These are phyloP conservation scores for Drosophila kikkawai DNA, from an alignment of 1,140 invertebrate species.

Conservation along the genomic window DNA sequence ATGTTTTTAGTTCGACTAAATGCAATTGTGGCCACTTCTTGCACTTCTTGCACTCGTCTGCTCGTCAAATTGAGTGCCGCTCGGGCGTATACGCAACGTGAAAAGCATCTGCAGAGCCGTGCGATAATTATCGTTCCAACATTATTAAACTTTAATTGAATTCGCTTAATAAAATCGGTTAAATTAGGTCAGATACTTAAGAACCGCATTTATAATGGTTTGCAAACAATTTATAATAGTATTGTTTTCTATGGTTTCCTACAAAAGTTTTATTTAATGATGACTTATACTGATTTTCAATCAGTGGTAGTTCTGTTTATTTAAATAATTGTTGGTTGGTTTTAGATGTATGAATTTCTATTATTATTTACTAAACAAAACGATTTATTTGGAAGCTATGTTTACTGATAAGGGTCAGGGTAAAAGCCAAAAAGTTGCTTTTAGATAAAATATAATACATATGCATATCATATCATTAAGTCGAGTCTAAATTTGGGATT, in stretches of 20 bases:
- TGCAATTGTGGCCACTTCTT: slow-evolving; percentile 50
- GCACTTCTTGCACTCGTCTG: slow-evolving; percentile 21
- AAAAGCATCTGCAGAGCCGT: neutral
- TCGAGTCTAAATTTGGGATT: no score
- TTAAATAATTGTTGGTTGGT: neutral
- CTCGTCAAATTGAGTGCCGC: slow-evolving; percentile 17
- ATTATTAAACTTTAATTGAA: slow-evolving; percentile 15
- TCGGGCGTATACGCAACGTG: slow-evolving; percentile 32
- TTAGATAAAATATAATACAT: no score
- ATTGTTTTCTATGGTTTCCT: neutral
- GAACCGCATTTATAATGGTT: neutral
- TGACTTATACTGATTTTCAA: neutral
- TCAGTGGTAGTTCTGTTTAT: neutral
- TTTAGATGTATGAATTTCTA: neutral
- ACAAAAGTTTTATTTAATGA: neutral
- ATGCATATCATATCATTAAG: no score
- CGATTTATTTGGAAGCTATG: no score
- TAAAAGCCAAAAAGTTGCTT: no score
- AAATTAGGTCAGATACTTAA: slow-evolving; percentile 4
- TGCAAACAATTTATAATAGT: slow-evolving; percentile 1
- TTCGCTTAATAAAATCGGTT: slow-evolving; percentile 1
- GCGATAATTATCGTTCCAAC: slow-evolving; percentile 20
- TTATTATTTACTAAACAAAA: neutral
- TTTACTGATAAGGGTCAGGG: no score
- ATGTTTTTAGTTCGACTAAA: slow-evolving; percentile 51